Conservation (phyloP, 2,797 vertebrate genomes). For the Heliangelus exortis region DNA sequence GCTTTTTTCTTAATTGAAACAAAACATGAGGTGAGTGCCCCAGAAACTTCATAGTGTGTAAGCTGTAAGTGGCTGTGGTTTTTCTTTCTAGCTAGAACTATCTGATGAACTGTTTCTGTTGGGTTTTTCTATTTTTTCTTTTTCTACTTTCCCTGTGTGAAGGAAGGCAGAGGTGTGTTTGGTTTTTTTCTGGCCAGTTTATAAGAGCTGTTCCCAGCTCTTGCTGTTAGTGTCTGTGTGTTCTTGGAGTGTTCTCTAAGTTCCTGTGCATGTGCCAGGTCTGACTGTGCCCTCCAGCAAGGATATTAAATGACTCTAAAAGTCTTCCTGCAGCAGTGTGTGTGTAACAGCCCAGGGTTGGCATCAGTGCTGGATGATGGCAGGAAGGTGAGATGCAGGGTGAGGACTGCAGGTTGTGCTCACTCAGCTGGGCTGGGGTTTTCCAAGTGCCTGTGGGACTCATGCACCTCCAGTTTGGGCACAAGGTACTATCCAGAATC, state of each 20-base stretch:
- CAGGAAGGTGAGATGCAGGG: neutral
- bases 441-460: neutral
- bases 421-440: rapidly evolving
- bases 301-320: neutral
- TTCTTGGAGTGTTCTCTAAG: rapidly evolving
- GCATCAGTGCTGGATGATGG: neutral
- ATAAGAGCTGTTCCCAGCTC: neutral
- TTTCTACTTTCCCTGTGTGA: neutral
- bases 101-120: constrained; percentile 13
- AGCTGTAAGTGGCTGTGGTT: constrained; percentile 29
- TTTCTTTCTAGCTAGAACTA: constrained; percentile 19
- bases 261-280: rapidly evolving
- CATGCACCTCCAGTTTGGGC: rapidly evolving
- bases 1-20: constrained; percentile 39
- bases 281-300: neutral
- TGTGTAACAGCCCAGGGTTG: neutral
- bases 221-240: rapidly evolving
- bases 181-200: neutral
- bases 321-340: neutral
- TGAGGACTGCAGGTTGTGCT: neutral
- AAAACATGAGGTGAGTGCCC: constrained; percentile 7
- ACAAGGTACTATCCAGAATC: neutral
- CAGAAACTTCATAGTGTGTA: neutral
- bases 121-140: neutral
- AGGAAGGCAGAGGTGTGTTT: neutral